A percentile compares a stretch with the other conserved stretches of the same genome.
Conservation (phyloP, 2,888 invertebrate species). For the Caenorhabditis sp. region DNA sequence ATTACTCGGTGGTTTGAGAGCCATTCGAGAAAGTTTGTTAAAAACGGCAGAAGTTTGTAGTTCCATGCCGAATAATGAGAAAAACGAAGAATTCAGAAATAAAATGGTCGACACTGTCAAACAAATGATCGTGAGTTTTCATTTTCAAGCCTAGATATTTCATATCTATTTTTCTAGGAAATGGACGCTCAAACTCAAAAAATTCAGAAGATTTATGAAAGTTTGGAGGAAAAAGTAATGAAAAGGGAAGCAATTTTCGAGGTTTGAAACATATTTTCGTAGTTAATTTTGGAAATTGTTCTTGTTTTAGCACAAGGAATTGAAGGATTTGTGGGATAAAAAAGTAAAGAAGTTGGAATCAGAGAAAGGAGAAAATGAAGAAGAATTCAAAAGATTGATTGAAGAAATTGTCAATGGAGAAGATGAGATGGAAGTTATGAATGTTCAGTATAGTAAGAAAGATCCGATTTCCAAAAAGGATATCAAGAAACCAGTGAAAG, state of each 20-base stretch:
- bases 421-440: slow-evolving; percentile 26
- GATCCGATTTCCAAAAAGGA: slow-evolving; percentile 54
- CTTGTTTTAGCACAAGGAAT: background rate
- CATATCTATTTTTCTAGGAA: background rate
- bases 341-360: background rate
- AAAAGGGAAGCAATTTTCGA: background rate
- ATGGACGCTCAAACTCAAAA: background rate
- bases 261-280: too few relatives aligned
- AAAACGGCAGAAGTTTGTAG: slow-evolving; percentile 3
- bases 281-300: too few relatives aligned
- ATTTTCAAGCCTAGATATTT: too few relatives aligned
- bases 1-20: background rate
- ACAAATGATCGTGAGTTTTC: background rate
- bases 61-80: background rate
- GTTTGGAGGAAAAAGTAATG: background rate
- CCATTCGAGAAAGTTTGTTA: slow-evolving; percentile 4
- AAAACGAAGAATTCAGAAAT: slow-evolving; percentile 4
- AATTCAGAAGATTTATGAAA: background rate
- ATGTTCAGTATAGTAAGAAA: slow-evolving; percentile 38
- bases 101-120: background rate
- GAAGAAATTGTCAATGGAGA: background rate
- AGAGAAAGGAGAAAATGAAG: background rate
- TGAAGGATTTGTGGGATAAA: background rate
- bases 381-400: background rate
- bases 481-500: slow-evolving; percentile 51